These are phyloP conservation scores for Ctenomys sociabilis DNA, from an alignment of 2,113 vertebrate species.

Conservation along the genomic window DNA sequence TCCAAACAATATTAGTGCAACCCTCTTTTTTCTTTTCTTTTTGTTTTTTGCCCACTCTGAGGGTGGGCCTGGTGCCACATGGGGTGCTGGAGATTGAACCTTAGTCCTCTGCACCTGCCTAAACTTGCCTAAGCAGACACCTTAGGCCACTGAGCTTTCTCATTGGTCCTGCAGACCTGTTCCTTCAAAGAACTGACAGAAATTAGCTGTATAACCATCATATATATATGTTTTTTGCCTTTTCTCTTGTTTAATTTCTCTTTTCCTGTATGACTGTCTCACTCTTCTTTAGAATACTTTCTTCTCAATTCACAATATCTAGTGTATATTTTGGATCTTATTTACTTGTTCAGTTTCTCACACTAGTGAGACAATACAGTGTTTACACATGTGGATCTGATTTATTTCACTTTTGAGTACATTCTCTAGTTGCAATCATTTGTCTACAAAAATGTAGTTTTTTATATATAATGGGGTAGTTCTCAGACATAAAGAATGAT, in stretches of 20 bases:
- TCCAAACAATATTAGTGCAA: no score
- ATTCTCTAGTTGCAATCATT: not conserved
- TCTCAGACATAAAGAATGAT: not conserved
- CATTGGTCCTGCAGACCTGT: no score
- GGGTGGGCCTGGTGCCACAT: no score
- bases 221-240: no score
- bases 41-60: no score
- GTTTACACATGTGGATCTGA: not conserved
- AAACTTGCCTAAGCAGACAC: no score
- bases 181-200: no score
- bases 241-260: not conserved
- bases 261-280: not conserved
- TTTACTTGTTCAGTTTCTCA: not conserved
- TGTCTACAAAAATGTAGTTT: not conserved
- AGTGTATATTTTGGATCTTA: not conserved
- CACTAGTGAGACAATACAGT: not conserved
- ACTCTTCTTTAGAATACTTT: not conserved
- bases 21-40: no score
- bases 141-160: no score
- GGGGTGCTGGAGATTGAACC: no score
- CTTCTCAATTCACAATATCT: not conserved
- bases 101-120: no score
- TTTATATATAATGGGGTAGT: not conserved
- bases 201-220: no score
- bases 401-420: not conserved